A percentile compares a stretch with the other conserved stretches of the same genome.
Evolutionary conservation across 1,140 invertebrate species (phyloP).

Genomic region (Megalopta genalis): DNA sequence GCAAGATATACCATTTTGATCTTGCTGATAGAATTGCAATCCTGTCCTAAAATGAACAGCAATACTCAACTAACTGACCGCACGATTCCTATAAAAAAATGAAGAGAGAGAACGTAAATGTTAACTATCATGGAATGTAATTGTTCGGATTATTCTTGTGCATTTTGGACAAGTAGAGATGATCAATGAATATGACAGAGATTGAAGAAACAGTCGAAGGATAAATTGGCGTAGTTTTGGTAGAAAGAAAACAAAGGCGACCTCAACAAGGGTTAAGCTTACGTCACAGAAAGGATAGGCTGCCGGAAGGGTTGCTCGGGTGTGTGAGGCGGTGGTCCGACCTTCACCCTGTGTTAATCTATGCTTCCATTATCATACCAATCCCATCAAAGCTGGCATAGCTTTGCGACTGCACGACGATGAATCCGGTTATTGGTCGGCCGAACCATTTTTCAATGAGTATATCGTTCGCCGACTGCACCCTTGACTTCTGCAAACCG

Average conservation of each 20-base stretch:
- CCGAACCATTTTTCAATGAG: neutral
- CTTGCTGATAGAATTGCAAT: no score
- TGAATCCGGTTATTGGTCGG: constrained; percentile 29
- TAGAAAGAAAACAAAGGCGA: constrained; percentile 64
- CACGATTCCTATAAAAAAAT: no score
- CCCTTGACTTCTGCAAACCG: no score
- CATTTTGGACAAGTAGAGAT: neutral
- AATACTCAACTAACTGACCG: no score
- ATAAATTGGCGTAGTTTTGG: neutral
- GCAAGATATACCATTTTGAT: no score
- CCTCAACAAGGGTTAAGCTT: constrained; percentile 66
- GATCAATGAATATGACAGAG: neutral
- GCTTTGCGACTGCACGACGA: constrained; percentile 37
- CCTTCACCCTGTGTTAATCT: constrained; percentile 77
- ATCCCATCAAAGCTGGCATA: constrained; percentile 39
- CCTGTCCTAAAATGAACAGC: no score
- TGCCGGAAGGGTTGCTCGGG: constrained; percentile 66
- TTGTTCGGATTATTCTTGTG: no score
- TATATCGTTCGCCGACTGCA: neutral
- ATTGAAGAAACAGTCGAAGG: neutral
- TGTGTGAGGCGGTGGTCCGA: constrained; percentile 61
- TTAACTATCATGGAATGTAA: no score
- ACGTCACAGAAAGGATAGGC: constrained; percentile 61
- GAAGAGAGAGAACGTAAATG: no score
- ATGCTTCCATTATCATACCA: constrained; percentile 71